Conservation (phyloP, 2,888 invertebrate species). For the Synanthedon andrenaeformis region DNA sequence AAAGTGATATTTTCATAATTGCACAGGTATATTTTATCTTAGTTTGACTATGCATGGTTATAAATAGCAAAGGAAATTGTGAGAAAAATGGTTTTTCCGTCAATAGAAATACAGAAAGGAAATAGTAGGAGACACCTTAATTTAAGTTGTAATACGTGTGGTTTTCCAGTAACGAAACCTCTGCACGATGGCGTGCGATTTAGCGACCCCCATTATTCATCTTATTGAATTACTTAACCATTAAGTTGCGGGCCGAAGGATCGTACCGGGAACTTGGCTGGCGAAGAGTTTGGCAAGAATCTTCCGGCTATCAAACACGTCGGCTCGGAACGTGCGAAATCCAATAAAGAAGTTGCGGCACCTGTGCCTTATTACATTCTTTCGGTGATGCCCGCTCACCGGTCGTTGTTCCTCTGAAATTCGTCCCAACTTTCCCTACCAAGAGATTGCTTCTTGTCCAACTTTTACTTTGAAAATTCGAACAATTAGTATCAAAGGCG, state of each 20-base stretch:
- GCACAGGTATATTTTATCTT: background rate
- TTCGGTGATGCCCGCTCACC: constrained; percentile 53
- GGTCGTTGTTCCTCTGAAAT: constrained; percentile 42
- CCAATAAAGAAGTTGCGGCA: constrained; percentile 66
- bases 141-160: background rate
- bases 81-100: too few relatives aligned
- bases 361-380: constrained; percentile 70
- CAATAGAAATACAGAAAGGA: too few relatives aligned
- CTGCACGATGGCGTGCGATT: background rate
- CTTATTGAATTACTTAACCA: background rate
- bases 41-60: too few relatives aligned
- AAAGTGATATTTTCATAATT: background rate
- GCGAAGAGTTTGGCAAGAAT: constrained; percentile 63
- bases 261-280: constrained; percentile 46
- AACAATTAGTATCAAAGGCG: constrained; percentile 50
- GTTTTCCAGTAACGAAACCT: too few relatives aligned
- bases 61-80: background rate
- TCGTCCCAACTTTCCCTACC: constrained; percentile 55
- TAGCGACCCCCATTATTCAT: background rate
- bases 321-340: constrained; percentile 63
- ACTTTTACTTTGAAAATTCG: constrained; percentile 61
- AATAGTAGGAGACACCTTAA: background rate
- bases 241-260: constrained; percentile 16
- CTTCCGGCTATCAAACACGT: constrained; percentile 65
- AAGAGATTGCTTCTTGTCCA: constrained; percentile 54